Percentiles rank a stretch among this genome's conserved stretches.
Evolutionary conservation across 2,888 invertebrate genomes (phyloP).

Genomic region (Drosophila pseudotakahashii): DNA sequence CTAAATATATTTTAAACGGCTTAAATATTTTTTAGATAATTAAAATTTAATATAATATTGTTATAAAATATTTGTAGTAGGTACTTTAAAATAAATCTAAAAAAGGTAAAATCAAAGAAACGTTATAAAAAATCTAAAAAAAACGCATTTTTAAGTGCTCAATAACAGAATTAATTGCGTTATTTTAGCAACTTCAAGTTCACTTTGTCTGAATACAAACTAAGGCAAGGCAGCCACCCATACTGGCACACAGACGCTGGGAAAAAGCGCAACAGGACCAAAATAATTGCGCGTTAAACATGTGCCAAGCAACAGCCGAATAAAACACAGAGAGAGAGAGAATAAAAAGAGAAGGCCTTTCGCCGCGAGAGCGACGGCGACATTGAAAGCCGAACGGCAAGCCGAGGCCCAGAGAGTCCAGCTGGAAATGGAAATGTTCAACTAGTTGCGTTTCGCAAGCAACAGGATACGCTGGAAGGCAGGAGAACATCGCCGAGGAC

Average conservation of each 20-base stretch:
- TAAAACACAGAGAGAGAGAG: conserved; percentile 6
- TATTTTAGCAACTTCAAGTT: conserved; percentile 38
- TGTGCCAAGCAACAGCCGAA: conserved; percentile 70
- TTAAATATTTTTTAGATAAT: too few relatives aligned
- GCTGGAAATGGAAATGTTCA: conserved; percentile 77
- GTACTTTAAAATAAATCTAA: neutral
- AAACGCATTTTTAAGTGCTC: conserved; percentile 10
- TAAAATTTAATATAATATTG: too few relatives aligned
- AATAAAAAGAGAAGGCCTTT: conserved; percentile 1
- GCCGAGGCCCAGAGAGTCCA: conserved; percentile 57
- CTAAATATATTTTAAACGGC: too few relatives aligned
- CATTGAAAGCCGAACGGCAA: conserved; percentile 37
- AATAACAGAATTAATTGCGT: conserved; percentile 23
- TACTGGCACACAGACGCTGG: conserved; percentile 31
- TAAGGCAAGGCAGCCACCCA: conserved; percentile 26
- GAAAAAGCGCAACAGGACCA: conserved; percentile 78
- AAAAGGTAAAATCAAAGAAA: neutral
- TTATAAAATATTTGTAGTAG: neutral
- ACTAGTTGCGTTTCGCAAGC: conserved; percentile 77
- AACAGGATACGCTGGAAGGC: conserved; percentile 77
- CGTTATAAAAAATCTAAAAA: neutral
- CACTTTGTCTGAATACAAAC: conserved; percentile 46
- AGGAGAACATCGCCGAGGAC: conserved; percentile 63
- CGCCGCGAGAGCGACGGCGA: conserved; percentile 21
- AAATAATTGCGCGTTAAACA: conserved; percentile 79